Conservation (phyloP, 1,140 invertebrate species). For the Drosophila melanogaster region Release_6_plus_ISO1_MT NT_033779.5:6117501-6118000, state of each 20-base stretch:
- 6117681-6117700: neutral
- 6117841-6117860: neutral
- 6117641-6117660: too few species aligned
- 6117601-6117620: too few species aligned
- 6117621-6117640: too few species aligned
- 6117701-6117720: neutral
- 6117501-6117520: too few species aligned
- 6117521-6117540: too few species aligned
- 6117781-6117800: too few species aligned
- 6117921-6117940: neutral
- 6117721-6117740: neutral
- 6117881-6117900: neutral
- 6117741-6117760: neutral
- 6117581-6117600: too few species aligned
- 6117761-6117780: neutral
- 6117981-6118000: too few species aligned
- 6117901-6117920: neutral
- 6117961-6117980: neutral
- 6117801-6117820: too few species aligned
- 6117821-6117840: neutral
- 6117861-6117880: neutral
- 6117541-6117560: too few species aligned
- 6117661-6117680: neutral
- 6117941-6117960: neutral
- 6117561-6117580: too few species aligned